These are phyloP conservation scores for Cyaniris semiargus DNA, from an alignment of 2,888 invertebrate genomes.

Conservation along the genomic window DNA sequence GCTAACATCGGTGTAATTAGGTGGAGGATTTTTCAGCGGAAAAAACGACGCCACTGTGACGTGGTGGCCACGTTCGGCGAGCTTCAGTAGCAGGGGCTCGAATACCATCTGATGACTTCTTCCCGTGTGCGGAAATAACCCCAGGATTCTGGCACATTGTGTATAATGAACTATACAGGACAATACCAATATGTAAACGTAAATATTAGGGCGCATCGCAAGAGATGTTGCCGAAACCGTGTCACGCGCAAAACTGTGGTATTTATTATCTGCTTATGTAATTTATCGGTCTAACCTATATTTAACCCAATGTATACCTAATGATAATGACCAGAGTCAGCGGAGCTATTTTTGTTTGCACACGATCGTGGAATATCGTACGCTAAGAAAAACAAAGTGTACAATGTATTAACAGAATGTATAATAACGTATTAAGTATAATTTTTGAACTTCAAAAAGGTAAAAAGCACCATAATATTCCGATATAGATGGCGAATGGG, in stretches of 20 bases:
- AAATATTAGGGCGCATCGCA: conserved; percentile 14
- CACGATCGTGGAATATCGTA: background rate
- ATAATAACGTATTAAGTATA: too few relatives aligned
- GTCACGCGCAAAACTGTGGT: conserved; percentile 6
- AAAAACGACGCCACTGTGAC: conserved; percentile 74
- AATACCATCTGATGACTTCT: conserved; percentile 78
- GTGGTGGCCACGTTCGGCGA: conserved; percentile 71
- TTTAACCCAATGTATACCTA: background rate
- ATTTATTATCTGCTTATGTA: background rate
- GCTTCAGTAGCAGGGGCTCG: conserved; percentile 61
- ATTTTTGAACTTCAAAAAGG: too few relatives aligned
- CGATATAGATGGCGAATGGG: too few relatives aligned
- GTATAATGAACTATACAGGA: background rate
- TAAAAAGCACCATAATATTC: too few relatives aligned
- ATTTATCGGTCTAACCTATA: background rate
- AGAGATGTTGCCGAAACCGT: conserved; percentile 14
- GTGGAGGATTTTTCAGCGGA: conserved; percentile 54
- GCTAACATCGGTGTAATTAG: conserved; percentile 46
- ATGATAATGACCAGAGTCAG: background rate
- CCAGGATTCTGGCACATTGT: conserved; percentile 57
- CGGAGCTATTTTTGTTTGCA: conserved; percentile 6
- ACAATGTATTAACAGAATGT: background rate
- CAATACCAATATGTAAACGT: background rate
- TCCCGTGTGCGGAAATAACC: conserved; percentile 68
- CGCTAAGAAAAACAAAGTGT: background rate